Conservation (phyloP, 1,140 invertebrate genomes). For the Drosophila persimilis region DNA sequence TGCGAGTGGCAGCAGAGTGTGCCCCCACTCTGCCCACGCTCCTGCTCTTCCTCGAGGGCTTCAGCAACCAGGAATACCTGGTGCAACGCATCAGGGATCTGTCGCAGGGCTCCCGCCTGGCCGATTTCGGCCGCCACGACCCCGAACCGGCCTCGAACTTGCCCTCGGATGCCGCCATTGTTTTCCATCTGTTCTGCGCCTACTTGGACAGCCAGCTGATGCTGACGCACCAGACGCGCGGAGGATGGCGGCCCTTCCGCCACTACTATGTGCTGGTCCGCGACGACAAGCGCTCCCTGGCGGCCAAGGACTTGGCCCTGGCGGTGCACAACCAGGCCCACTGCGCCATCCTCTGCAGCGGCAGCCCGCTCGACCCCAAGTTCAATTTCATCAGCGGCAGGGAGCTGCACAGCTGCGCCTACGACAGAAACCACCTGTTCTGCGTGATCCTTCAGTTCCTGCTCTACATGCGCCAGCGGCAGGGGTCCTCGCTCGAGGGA, state of each 20-base stretch:
- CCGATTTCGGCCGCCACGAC: slow-evolving; percentile 90
- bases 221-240: slow-evolving; percentile 86
- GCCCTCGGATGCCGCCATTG: slow-evolving; percentile 90
- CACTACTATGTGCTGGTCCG: slow-evolving; percentile 82
- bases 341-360: slow-evolving; percentile 75
- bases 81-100: slow-evolving; percentile 90
- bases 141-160: slow-evolving; percentile 90
- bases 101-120: slow-evolving; percentile 90
- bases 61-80: slow-evolving; percentile 92
- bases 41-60: slow-evolving; percentile 91
- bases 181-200: slow-evolving; percentile 92
- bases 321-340: slow-evolving; percentile 76
- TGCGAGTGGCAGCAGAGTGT: slow-evolving; percentile 88
- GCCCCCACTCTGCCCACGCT: slow-evolving; percentile 88
- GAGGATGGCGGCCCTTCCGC: slow-evolving; percentile 91
- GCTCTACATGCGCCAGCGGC: slow-evolving; percentile 88
- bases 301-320: slow-evolving; percentile 75
- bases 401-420: slow-evolving; percentile 79
- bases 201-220: slow-evolving; percentile 92
- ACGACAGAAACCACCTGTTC: slow-evolving; percentile 93
- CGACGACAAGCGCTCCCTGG: slow-evolving; percentile 80
- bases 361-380: slow-evolving; percentile 71
- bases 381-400: slow-evolving; percentile 83
- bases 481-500: slow-evolving; percentile 90
- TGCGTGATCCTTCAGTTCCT: slow-evolving; percentile 91